Percentiles rank a stretch among this genome's conserved stretches.
Evolutionary conservation across 2,113 vertebrate genomes (phyloP).

Genomic region (Pseudopipra pipra): DNA sequence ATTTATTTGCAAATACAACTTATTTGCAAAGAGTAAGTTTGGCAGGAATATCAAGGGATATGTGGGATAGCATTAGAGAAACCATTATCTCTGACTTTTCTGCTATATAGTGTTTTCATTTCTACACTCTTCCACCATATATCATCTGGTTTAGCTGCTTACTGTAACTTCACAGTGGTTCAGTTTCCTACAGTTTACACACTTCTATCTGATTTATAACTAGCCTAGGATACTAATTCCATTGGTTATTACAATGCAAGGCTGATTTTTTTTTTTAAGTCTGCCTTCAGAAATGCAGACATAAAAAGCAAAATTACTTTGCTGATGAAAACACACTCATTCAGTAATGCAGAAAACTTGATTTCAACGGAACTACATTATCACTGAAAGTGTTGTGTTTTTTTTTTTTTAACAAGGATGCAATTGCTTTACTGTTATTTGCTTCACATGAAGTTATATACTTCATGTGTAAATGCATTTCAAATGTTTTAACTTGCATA

Average conservation of each 20-base stretch:
- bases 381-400: background rate
- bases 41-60: background rate
- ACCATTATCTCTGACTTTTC: background rate
- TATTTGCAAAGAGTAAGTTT: background rate
- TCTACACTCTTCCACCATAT: background rate
- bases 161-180: background rate
- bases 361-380: background rate
- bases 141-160: background rate
- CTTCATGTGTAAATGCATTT: background rate
- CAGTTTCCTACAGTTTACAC: background rate
- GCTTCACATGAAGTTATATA: background rate
- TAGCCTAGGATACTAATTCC: background rate
- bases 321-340: background rate
- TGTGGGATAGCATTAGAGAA: background rate
- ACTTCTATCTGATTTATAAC: background rate
- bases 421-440: background rate
- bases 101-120: background rate
- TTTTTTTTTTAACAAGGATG: background rate
- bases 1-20: background rate
- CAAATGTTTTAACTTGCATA: background rate
- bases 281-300: background rate
- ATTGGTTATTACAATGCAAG: background rate
- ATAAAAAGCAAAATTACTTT: background rate
- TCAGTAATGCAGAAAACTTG: background rate
- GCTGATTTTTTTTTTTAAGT: background rate